Evolutionary conservation across 2,113 vertebrate species (phyloP), one percentile per base, ranked within the genome.

Genomic region (Sprattus sprattus): DNA sequence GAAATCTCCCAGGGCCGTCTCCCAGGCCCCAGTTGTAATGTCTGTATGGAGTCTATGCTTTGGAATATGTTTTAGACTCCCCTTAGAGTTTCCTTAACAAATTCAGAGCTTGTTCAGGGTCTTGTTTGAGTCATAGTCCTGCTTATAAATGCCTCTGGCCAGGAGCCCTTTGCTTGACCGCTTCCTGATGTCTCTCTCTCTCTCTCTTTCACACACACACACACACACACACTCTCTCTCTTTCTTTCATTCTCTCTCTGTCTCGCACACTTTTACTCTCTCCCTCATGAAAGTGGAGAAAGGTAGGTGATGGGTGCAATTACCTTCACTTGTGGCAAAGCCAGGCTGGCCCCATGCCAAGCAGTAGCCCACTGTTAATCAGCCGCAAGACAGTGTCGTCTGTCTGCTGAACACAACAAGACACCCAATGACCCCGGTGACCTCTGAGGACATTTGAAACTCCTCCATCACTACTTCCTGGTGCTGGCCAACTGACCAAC

Each of bases 61-160:
- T 11, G 52, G 50, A 52, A 52, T 52, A 52, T 15, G 15, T 52
- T 52, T 52, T 57, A 60, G 54, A 4, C 54, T 60, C 54, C 54
- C 54, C 54, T 22, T 20, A 22, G 54, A 20, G 54, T n/a, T 52
- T 10, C 15, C 13, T 78, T 78, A 78, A 75, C 25, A 75, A 32
- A 78, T 78, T 78, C 25, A 78, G 52, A 32, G 32, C 82, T 84
- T 60, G 84, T 64, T 89, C 57, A 45, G 45, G 47, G 9, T 22
- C 82, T 45, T 82, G 80, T 81, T 83, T 83, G 82, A 88, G 81
- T 87, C 86, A 85, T 25, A 85, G 20, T 67, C 67, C 39, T 71
- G 47, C 83, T 84, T 25, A 67, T 44, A 11, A n/a, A 78, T 78
- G 32, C 71, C 11, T 78, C 71, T 78, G 71, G 71, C 64, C 64